Base-by-base conservation (phyloP, 2,113 vertebrate species). In the Oncorhynchus nerka region DNA sequence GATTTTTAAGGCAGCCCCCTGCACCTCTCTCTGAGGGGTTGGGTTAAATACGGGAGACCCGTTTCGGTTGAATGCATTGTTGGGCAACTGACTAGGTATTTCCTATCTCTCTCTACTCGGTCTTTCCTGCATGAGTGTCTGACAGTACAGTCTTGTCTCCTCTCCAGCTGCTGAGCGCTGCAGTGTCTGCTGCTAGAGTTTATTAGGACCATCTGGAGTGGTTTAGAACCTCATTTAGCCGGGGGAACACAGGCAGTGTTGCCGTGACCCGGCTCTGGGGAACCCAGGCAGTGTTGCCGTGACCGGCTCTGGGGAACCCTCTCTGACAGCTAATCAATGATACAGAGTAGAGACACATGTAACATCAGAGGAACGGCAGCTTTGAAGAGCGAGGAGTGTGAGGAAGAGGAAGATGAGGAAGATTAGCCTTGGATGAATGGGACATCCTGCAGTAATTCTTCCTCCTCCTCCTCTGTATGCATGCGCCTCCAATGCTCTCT, bases 121-220 rank as follows among this genome's bases (percentile, higher is more conserved):
- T 73, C 57, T 32, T 48, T 76, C 75, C 81, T 81, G 45, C 45
- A 22, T 51, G 45, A 11, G 57, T 55, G 22, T 28, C 22, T 66
- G n/a, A 55, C 24, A 19, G 69, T 66, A 72, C 49, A 62, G 30
- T 24, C 32, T 9, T 26, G 30, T 70, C 20, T 55, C 45, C 5
- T 22, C 26, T 11, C 24, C 3, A 11, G 15, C 49, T 51, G 49
- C 49, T 51, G 49, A 13, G 15, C 49, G 16, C 49, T 55, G 15
- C 49, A 55, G 39, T 45, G 39, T 55, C 15, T 55, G 11, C 4
- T 51, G 49, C 49, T 87, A 80, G 85, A 64, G 79, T 92, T 91
- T 89, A 91, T 91, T 85, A 91, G 90, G 86, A 83, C 88, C 93
- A 92, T 92, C 92, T 93, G 93, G 91, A 92, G 81, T 83, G 86